These are phyloP conservation scores for Coenonympha glycerion DNA, from an alignment of 2,888 invertebrate genomes.

Conservation along the genomic window DNA sequence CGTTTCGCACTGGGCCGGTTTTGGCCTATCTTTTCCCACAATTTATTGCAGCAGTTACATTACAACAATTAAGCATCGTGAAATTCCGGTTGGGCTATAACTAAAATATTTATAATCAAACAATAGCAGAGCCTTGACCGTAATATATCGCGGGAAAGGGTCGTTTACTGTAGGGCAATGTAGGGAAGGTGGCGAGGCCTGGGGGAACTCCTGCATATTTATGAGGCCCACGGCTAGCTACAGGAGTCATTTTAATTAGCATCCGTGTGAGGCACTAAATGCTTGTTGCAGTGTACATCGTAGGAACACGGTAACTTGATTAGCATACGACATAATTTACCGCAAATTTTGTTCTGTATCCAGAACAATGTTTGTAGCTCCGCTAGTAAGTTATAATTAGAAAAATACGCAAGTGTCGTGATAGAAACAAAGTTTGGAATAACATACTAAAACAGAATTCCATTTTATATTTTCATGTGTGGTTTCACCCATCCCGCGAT, in stretches of 20 bases:
- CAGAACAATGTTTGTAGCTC: too few relatives aligned
- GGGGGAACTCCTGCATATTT: slow-evolving; percentile 6
- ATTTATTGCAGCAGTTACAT: neutral
- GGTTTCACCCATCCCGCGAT: neutral
- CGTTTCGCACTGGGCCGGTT: too few relatives aligned
- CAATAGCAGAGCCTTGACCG: slow-evolving; percentile 5
- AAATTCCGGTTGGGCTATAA: neutral
- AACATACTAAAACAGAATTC: too few relatives aligned
- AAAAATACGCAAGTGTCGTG: too few relatives aligned
- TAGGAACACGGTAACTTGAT: too few relatives aligned
- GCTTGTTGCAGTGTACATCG: neutral
- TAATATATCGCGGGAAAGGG: slow-evolving; percentile 13
- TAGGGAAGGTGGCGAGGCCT: slow-evolving; percentile 6
- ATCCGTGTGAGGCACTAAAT: neutral
- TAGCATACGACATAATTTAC: too few relatives aligned
- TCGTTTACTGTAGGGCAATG: slow-evolving; percentile 9
- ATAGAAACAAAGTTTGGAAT: too few relatives aligned
- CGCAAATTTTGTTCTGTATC: too few relatives aligned
- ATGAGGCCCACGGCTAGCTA: slow-evolving; percentile 11
- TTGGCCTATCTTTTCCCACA: too few relatives aligned
- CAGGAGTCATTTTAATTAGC: slow-evolving; percentile 11
- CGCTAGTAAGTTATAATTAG: too few relatives aligned
- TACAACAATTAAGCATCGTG: neutral
- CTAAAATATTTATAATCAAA: slow-evolving; percentile 9
- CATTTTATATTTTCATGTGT: neutral